These are phyloP conservation scores for Mugil cephalus DNA, from an alignment of 2,113 vertebrate species.

Conservation along the genomic window DNA sequence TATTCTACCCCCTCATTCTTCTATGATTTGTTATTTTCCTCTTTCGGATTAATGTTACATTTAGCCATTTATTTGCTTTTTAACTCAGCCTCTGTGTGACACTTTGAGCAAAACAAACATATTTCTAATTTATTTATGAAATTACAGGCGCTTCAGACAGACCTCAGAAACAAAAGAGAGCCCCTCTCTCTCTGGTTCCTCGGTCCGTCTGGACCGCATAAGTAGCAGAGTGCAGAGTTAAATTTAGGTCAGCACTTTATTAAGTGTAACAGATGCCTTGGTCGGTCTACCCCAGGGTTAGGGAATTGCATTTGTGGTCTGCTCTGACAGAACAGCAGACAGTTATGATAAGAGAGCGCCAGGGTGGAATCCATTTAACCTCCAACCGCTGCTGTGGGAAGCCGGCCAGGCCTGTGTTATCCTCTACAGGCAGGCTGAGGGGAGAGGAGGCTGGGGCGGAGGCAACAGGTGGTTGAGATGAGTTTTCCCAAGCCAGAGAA, in stretches of 20 bases:
- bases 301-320: conserved; percentile 77
- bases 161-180: conserved; percentile 29
- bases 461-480: conserved; percentile 52
- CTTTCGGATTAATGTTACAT: not conserved
- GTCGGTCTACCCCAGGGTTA: conserved; percentile 60
- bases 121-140: conserved; percentile 13
- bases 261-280: conserved; percentile 77
- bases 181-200: conserved; percentile 18
- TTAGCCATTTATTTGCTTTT: not conserved
- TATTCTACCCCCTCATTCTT: not conserved
- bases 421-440: conserved; percentile 41
- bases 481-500: conserved; percentile 55
- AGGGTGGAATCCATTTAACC: conserved; percentile 78
- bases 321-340: conserved; percentile 71
- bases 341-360: conserved; percentile 80
- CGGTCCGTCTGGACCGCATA: conserved; percentile 35
- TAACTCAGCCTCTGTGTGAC: not conserved
- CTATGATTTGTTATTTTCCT: not conserved
- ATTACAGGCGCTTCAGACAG: conserved; percentile 26
- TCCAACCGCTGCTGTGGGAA: conserved; percentile 49
- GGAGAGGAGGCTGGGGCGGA: not conserved
- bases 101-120: not conserved
- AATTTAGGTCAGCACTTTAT: conserved; percentile 81
- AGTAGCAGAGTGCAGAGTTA: conserved; percentile 58
- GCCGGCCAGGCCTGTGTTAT: conserved; percentile 44